Conservation (phyloP, 1,140 invertebrate genomes). For the Bilobella aurantiaca region DNA sequence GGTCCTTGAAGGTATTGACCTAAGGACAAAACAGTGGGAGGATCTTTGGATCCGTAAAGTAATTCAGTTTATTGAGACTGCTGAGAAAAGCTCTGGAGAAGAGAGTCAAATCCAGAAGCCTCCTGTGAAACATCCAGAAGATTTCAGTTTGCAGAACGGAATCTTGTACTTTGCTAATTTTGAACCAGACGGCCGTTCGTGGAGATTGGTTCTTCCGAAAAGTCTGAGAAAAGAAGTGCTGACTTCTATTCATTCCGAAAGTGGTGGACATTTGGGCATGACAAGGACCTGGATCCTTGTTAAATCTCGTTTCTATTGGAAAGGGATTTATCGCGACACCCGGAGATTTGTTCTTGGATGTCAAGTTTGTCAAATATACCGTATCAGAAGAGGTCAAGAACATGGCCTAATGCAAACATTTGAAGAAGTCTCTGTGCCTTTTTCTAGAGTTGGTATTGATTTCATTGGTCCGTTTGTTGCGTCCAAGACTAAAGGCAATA, state of each 20-base stretch:
- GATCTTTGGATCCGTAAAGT: neutral
- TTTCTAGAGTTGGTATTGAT: constrained; percentile 15
- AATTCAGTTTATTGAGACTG: neutral
- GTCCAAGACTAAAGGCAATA: neutral
- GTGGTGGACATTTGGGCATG: constrained; percentile 16
- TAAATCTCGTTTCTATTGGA: constrained; percentile 17
- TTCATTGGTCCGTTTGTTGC: constrained; percentile 15
- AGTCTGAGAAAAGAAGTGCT: neutral
- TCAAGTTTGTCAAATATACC: constrained; percentile 12
- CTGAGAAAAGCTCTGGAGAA: neutral
- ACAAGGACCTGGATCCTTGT: constrained; percentile 6
- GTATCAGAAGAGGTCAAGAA: neutral
- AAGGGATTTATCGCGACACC: constrained; percentile 4
- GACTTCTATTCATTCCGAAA: neutral
- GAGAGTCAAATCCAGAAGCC: neutral
- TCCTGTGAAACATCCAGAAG: neutral
- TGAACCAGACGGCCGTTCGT: neutral
- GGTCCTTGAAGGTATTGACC: neutral
- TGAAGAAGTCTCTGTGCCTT: neutral
- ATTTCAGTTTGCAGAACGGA: neutral
- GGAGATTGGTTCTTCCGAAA: constrained; percentile 13
- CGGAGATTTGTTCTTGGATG: constrained; percentile 9
- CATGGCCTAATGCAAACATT: constrained; percentile 4
- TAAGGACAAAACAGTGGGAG: neutral
- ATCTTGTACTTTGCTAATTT: constrained; percentile 12